Evolutionary conservation across 2,888 invertebrate species (phyloP).

Genomic region (Ochropleura plecta): DNA sequence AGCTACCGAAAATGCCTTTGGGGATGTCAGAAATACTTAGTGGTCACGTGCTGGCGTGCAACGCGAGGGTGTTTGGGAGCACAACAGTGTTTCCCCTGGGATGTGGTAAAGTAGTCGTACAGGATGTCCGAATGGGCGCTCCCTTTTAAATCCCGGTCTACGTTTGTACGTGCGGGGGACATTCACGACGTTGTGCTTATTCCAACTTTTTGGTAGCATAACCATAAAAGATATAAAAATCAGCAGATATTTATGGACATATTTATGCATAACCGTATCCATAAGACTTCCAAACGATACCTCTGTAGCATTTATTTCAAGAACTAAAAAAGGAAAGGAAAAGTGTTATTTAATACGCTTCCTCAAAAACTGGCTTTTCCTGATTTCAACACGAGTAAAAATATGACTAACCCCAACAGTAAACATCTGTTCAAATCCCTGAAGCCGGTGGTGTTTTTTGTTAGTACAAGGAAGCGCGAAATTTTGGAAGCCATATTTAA

Average conservation of each 20-base stretch:
- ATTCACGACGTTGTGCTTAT: background rate
- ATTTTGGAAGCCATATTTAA: too few relatives aligned
- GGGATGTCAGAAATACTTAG: background rate
- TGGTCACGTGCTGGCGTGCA: constrained; percentile 2
- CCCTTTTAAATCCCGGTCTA: background rate
- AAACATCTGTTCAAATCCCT: too few relatives aligned
- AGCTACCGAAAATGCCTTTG: background rate
- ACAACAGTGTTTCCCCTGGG: constrained; percentile 5
- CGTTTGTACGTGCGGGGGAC: background rate
- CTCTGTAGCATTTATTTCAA: background rate
- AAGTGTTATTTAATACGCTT: too few relatives aligned
- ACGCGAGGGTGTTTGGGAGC: background rate
- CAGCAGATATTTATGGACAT: too few relatives aligned
- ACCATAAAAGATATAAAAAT: too few relatives aligned
- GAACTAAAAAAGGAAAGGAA: background rate
- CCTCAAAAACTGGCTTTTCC: too few relatives aligned
- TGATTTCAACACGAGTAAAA: too few relatives aligned
- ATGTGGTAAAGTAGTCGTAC: background rate
- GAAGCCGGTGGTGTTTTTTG: too few relatives aligned
- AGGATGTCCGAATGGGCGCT: constrained; percentile 4
- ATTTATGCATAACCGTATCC: background rate
- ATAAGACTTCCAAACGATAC: background rate
- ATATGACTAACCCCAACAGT: too few relatives aligned
- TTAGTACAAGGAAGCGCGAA: too few relatives aligned
- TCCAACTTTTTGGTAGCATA: background rate